Base-by-base conservation (phyloP, 2,797 vertebrate genomes). In the Sebastes oblongus region DNA sequence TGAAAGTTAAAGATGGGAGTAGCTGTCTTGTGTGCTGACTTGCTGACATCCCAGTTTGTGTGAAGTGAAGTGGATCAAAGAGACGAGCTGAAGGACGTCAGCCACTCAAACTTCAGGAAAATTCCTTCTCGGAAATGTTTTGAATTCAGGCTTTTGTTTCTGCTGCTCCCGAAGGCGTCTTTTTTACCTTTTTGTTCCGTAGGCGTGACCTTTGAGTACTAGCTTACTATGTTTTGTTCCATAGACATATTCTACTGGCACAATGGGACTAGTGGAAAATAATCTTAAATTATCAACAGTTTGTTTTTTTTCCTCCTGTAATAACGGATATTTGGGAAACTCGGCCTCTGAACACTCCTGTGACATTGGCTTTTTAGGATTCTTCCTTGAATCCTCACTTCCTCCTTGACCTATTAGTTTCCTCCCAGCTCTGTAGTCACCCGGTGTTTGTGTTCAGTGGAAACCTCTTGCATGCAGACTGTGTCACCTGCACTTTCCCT, bases 401-500 rank as follows among this genome's bases (percentile, higher is more conserved):
- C 59, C 65, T 82, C 72, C 69, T 55, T 70, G 55, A 68, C 81
- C 78, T 50, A 1, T n/a, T 10, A 0, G 25, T 4, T 22, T 34
- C 60, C 60, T 66, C 22, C 13, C 66, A 12, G 46, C 78, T 83
- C 72, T 72, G 74, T 20, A 54, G 64, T 87, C 83, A 55, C 85
- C 84, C 84, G 39, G 62, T 79, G 84, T 83, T 74, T 69, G 58
- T 85, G 77, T 81, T 81, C 55, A 55, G 27, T 78, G 61, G 72
- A 60, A 86, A 82, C 72, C n/a, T 78, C 66, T 59, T 42, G 64
- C 77, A 86, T 88, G 81, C 87, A 69, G 84, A 86, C 83, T 39
- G 70, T 60, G 75, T 79, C 62, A 24, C 79, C 52, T 27, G 27
- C 66, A 27, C 74, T 58, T 70, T 78, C 72, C 81, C 29, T 27